Percentiles rank a stretch among this genome's conserved stretches.
Conservation (phyloP, 2,797 vertebrate genomes). For the Pangasius larnaudii region DNA sequence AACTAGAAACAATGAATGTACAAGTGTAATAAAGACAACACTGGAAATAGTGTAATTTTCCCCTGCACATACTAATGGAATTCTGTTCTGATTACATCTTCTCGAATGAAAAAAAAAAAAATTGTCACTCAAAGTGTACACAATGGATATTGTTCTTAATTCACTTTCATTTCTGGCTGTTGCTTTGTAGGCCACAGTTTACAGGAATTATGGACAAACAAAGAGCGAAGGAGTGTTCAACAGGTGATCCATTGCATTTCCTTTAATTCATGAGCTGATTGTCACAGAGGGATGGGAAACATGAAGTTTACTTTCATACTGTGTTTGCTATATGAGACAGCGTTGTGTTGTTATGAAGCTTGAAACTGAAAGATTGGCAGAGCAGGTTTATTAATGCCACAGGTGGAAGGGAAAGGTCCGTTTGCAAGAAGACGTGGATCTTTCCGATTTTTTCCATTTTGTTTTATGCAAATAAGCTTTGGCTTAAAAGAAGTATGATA, state of each 20-base stretch:
- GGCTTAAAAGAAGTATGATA: neutral
- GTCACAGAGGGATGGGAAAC: neutral
- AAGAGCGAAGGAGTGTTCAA: constrained; percentile 22
- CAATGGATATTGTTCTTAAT: neutral
- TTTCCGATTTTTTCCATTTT: neutral
- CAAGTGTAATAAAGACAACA: neutral
- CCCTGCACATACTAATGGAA: neutral
- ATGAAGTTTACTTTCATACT: constrained; percentile 21
- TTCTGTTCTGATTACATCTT: neutral
- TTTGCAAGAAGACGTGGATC: neutral
- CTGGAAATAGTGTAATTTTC: constrained; percentile 2
- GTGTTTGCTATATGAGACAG: neutral
- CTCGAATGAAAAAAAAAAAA: neutral
- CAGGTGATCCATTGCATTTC: constrained; percentile 30
- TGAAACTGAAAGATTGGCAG: neutral
- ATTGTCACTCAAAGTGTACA: neutral
- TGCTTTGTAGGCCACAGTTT: constrained; percentile 45
- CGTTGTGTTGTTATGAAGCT: neutral
- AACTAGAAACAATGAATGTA: constrained; percentile 19
- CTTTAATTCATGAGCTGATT: neutral
- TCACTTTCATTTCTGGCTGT: constrained; percentile 51
- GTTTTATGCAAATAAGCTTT: neutral
- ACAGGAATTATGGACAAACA: constrained; percentile 47
- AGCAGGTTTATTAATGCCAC: neutral
- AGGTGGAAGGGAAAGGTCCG: neutral